These are phyloP conservation scores for Aproaerema taeniolella DNA, from an alignment of 2,888 invertebrate genomes.

Conservation along the genomic window DNA sequence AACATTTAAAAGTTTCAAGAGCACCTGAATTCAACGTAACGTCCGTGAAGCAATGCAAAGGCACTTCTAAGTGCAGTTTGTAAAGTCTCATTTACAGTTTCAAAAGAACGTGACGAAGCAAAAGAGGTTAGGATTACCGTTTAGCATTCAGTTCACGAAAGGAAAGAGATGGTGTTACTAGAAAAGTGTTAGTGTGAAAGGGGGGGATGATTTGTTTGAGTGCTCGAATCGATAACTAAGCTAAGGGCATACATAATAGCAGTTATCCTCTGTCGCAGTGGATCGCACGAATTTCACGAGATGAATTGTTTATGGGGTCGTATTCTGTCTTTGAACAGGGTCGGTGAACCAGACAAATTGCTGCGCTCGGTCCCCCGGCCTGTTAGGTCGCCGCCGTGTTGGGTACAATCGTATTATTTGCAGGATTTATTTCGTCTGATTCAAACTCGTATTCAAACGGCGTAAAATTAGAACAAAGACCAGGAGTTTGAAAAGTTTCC, in stretches of 20 bases:
- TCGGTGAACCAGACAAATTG: slow-evolving; percentile 62
- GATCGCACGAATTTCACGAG: slow-evolving; percentile 42
- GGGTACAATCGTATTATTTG: slow-evolving; percentile 53
- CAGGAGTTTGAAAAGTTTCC: too few species aligned
- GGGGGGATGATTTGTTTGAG: slow-evolving; percentile 42
- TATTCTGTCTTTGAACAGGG: slow-evolving; percentile 41
- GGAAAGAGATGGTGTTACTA: slow-evolving; percentile 45
- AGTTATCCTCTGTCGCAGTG: slow-evolving; percentile 34
- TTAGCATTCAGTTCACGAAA: slow-evolving; percentile 45
- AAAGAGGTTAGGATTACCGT: slow-evolving; percentile 41
- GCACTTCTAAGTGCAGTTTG: slow-evolving; percentile 44
- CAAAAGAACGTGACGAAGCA: slow-evolving; percentile 31
- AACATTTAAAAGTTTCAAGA: slow-evolving; percentile 40
- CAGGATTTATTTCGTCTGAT: slow-evolving; percentile 47
- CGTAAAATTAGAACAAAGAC: too few species aligned
- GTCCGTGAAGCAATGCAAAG: slow-evolving; percentile 39
- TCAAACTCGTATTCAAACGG: too few species aligned
- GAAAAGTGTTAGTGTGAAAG: slow-evolving; percentile 34
- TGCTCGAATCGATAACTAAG: slow-evolving; percentile 40
- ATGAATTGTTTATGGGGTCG: slow-evolving; percentile 54
- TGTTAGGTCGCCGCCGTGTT: slow-evolving; percentile 40
- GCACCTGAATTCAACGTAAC: slow-evolving; percentile 37
- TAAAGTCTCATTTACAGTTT: slow-evolving; percentile 47
- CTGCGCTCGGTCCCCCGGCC: slow-evolving; percentile 42
- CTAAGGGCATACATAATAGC: slow-evolving; percentile 41